A percentile compares a stretch with the other conserved stretches of the same genome.
Evolutionary conservation across 2,888 invertebrate species (phyloP).

Genomic region (Blomia tropicalis): DNA sequence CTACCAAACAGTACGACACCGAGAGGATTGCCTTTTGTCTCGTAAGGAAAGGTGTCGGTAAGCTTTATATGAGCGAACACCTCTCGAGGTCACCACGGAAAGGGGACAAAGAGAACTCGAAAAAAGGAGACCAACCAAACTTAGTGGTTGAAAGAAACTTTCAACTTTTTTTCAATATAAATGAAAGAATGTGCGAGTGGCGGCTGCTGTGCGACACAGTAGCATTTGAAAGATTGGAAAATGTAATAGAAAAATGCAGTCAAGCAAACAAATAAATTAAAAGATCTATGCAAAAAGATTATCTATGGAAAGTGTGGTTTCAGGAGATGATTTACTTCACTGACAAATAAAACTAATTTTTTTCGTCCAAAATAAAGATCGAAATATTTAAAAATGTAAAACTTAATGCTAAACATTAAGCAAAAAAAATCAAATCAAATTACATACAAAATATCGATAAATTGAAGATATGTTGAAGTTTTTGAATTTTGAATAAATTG

Average conservation of each 20-base stretch:
- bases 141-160: neutral
- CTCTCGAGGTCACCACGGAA: conserved; percentile 5
- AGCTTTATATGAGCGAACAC: neutral
- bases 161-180: no score
- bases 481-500: no score
- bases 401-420: no score
- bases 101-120: neutral
- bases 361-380: no score
- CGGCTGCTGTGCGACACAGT: neutral
- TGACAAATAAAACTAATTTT: no score
- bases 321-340: no score
- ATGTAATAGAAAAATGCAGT: conserved; percentile 1
- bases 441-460: no score
- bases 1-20: neutral
- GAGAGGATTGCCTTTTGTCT: neutral
- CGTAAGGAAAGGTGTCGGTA: neutral
- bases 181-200: neutral
- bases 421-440: no score
- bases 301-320: no score
- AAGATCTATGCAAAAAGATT: no score
- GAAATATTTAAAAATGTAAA: no score
- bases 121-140: neutral
- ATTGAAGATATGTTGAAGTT: no score
- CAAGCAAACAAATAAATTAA: conserved; percentile 15
- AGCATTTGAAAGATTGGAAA: neutral